Base-by-base conservation (phyloP, 2,888 invertebrate genomes). In the Athalia rosae region DNA sequence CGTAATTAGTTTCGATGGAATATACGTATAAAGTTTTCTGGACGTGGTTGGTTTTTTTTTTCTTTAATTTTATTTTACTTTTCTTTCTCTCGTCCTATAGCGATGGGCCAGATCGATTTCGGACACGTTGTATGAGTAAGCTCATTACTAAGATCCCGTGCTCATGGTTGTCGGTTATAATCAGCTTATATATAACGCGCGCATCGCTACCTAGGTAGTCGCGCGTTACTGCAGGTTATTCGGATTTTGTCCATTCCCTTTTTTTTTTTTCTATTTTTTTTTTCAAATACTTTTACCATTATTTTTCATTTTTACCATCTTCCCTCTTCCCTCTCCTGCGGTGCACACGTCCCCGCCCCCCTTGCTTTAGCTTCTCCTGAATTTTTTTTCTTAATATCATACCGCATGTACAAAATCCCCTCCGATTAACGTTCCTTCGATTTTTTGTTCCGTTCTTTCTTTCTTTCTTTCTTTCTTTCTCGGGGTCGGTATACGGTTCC, bases 141-240 rank as follows among this genome's bases (percentile, higher is more conserved):
- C 79, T 83, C 80, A 83, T 83, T 82, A 83, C 79, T 78, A 79
- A 76, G 79, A 79, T 81, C 79, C 74, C 79, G 77, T 69, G 79
- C 77, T 69, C 48, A 77, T 76, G 79, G 80, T 80, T 80, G 83
- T 83, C 81, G 81, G 81, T 82, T 84, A 28, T 28, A 81, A 84
- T 84, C 83, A 78, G 78, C 58, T 74, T 56, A 76, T 66, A 28
- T 28, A 28, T 28, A 28, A 28, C 28, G 28, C 28, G 28, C 28
- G 28, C 28, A 28, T 66, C 47, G 81, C 80, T 82, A 78, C 84
- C 80, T 74, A 82, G 80, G 63, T 83, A 82, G 63, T 76, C 76
- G 64, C 64, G 50, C 43, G 9, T n/a, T 28, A 28, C n/a, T n/a
- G n/a, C 28, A 28, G 28, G 28, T 28, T 28, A 53, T n/a, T n/a